A percentile compares a stretch with the other conserved stretches of the same genome.
These are phyloP conservation scores for Stigmatopora nigra DNA, from an alignment of 2,113 vertebrate genomes.

Conservation along the genomic window DNA sequence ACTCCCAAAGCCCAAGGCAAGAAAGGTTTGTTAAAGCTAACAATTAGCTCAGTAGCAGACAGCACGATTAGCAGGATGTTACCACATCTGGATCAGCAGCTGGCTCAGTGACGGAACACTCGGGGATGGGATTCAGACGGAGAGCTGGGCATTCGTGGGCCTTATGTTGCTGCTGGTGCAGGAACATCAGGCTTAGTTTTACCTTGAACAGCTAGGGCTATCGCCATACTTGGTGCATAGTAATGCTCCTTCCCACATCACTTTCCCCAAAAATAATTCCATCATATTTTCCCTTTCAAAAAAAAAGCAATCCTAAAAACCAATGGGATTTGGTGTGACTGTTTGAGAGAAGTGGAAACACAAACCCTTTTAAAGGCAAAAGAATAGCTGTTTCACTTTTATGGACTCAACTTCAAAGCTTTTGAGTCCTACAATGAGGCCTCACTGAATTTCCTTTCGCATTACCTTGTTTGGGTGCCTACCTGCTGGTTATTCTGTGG, in stretches of 20 bases:
- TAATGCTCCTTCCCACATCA: slow-evolving; percentile 73
- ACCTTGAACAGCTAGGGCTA: slow-evolving; percentile 31
- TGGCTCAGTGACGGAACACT: slow-evolving; percentile 42
- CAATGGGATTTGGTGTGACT: background rate
- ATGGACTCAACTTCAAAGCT: background rate
- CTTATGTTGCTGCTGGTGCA: slow-evolving; percentile 40
- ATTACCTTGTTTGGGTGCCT: slow-evolving; percentile 3
- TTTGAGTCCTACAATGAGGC: background rate
- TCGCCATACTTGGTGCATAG: slow-evolving; percentile 31
- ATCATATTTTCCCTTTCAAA: background rate
- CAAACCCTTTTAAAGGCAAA: too few relatives aligned
- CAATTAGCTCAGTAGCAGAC: slow-evolving; percentile 36
- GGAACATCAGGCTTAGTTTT: slow-evolving; percentile 52
- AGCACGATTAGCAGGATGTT: slow-evolving; percentile 45
- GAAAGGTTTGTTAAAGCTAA: slow-evolving; percentile 35
- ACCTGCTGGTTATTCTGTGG: slow-evolving; percentile 77
- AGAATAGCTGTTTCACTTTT: background rate
- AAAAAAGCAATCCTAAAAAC: background rate
- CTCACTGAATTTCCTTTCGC: background rate
- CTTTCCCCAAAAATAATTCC: slow-evolving; percentile 60
- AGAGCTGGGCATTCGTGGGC: slow-evolving; percentile 38
- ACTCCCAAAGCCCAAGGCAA: slow-evolving; percentile 6
- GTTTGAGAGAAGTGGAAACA: background rate
- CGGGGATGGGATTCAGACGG: slow-evolving; percentile 52
- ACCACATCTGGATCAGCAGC: slow-evolving; percentile 59